These are phyloP conservation scores for Ambastaia sidthimunki DNA, from an alignment of 2,797 vertebrate genomes.

Conservation along the genomic window DNA sequence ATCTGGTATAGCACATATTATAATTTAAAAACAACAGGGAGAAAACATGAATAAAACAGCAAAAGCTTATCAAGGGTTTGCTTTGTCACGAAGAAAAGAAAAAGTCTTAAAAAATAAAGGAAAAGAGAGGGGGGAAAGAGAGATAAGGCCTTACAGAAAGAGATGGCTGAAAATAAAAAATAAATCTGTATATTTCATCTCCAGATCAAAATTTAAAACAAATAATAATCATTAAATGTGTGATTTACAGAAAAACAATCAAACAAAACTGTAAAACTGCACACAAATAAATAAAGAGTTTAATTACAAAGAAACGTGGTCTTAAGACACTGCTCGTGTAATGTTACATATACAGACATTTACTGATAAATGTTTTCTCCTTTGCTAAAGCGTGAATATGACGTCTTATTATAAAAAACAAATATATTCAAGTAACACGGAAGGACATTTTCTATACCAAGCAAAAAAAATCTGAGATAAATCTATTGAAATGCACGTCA, in stretches of 20 bases:
- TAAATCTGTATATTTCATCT: not conserved
- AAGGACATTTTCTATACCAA: constrained; percentile 32
- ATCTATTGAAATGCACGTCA: constrained; percentile 35
- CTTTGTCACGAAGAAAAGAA: constrained; percentile 3
- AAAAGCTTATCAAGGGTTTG: not conserved
- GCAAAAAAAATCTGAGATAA: constrained; percentile 29
- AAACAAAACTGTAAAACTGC: not conserved
- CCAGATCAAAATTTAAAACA: not conserved
- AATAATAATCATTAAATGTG: not conserved
- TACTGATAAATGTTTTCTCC: constrained; percentile 29
- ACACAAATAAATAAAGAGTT: constrained; percentile 46
- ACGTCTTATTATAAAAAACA: constrained; percentile 23
- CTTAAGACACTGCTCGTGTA: constrained; percentile 46
- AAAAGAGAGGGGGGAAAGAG: not conserved
- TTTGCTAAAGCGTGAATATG: constrained; percentile 45
- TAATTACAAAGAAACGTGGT: constrained; percentile 35
- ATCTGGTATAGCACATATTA: constrained; percentile 1
- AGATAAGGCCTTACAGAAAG: constrained; percentile 24
- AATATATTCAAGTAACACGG: constrained; percentile 61
- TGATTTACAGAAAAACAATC: constrained; percentile 13
- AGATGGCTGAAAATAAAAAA: not conserved
- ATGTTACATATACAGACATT: constrained; percentile 28
- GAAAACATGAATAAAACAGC: not conserved
- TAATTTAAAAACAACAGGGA: not conserved
- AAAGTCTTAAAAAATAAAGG: constrained; percentile 4